Conservation (phyloP, 1,140 invertebrate genomes). For the Polyergus mexicanus region DNA sequence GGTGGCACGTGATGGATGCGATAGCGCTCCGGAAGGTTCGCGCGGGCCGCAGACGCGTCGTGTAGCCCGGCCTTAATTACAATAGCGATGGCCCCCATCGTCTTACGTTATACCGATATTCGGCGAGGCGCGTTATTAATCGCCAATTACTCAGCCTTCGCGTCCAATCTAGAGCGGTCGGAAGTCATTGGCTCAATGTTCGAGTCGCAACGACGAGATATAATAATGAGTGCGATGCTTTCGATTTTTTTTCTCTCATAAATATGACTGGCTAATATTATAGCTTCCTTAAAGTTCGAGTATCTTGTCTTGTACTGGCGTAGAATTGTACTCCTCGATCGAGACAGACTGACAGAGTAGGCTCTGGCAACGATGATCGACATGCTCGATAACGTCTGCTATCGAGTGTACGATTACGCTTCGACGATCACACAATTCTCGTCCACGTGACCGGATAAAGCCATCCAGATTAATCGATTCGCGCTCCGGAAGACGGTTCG, state of each 20-base stretch:
- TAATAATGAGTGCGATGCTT: constrained; percentile 49
- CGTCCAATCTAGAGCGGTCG: constrained; percentile 80
- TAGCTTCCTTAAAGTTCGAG: neutral
- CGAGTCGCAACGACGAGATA: neutral
- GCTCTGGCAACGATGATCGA: constrained; percentile 23
- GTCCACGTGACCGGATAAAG: constrained; percentile 66
- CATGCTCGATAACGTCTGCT: neutral
- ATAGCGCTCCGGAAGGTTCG: constrained; percentile 70
- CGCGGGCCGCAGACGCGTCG: constrained; percentile 49
- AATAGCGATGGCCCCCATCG: constrained; percentile 75
- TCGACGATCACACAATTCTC: constrained; percentile 63
- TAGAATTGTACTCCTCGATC: neutral
- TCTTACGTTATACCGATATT: constrained; percentile 73
- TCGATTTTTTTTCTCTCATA: neutral
- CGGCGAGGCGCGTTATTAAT: constrained; percentile 81
- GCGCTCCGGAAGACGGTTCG: constrained; percentile 54
- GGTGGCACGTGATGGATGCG: constrained; percentile 82
- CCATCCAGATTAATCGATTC: constrained; percentile 62
- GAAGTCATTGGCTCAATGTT: constrained; percentile 74
- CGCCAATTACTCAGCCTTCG: constrained; percentile 80
- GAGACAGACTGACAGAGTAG: constrained; percentile 2
- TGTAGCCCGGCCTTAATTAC: constrained; percentile 74
- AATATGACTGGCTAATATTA: neutral
- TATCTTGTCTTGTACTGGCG: neutral
- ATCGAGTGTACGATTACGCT: constrained; percentile 56